Base-by-base conservation (phyloP, 1,140 invertebrate genomes). In the Phocides pigmalion region DNA sequence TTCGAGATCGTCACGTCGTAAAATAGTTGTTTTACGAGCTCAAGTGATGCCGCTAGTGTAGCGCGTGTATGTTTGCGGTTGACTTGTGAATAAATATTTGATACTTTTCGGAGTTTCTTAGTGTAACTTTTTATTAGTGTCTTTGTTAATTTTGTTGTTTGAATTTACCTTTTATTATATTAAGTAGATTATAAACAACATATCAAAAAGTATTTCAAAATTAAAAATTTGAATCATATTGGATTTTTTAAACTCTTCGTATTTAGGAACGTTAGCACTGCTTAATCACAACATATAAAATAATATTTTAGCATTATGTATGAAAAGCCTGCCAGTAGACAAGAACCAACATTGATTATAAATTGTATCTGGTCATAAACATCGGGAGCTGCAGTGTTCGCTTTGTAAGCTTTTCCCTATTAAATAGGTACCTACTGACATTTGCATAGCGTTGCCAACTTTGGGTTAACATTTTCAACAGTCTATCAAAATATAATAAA, bases 1-100 rank as follows among this genome's bases (percentile, higher is more conserved):
- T 84, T 85, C 81, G 76, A 82, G 78, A 72, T 86, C 83, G 78
- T 81, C 80, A 85, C 84, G 59, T 85, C 84, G 79, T 89, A 89
- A 89, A 88, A 69, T 82, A 66, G 67, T 81, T 86, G 81, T 76
- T 89, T 88, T 87, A 89, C 74, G 74, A 70, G 42, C 56, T 81
- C 81, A 77, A 72, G 62, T 75, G 86, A 85, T 82, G 88, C 70
- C 88, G 86, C 88, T 88, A 88, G 79, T 80, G 77, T 75, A 74
- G 35, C 35, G 35, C 35, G n/a, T 12, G 35, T 12, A n/a, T 39
- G 14, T 39, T 39, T 39, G 35, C 4, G 14, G 12, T 39, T 1
- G n/a, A 39, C n/a, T 39, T 39, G 35, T 39, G 35, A 4, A 39
- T 14, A 14, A 4, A 14, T 39, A n/a, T n/a, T n/a, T n/a, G n/a